Conservation (phyloP, 2,888 invertebrate genomes). For the Dryocosmus kuriphilus region DNA sequence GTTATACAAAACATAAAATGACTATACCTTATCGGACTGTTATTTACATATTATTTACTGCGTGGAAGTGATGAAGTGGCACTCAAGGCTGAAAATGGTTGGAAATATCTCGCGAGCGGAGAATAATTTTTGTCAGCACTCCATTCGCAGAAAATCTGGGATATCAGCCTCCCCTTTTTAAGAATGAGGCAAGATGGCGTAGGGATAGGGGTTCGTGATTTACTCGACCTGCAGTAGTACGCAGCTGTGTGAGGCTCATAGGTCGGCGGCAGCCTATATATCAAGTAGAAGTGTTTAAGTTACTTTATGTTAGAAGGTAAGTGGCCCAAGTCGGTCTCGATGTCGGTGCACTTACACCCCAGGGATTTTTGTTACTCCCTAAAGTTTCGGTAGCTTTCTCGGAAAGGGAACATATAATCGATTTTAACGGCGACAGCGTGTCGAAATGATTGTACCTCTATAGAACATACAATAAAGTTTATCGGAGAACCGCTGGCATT, state of each 20-base stretch:
- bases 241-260: constrained; percentile 32
- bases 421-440: constrained; percentile 36
- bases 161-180: neutral
- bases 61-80: constrained; percentile 5
- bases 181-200: constrained; percentile 19
- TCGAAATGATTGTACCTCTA: constrained; percentile 31
- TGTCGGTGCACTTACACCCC: constrained; percentile 35
- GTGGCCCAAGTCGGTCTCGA: constrained; percentile 26
- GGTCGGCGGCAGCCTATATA: constrained; percentile 30
- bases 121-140: neutral
- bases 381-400: constrained; percentile 21
- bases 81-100: neutral
- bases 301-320: constrained; percentile 30
- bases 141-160: neutral
- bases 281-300: constrained; percentile 38
- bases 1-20: no score
- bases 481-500: constrained; percentile 34
- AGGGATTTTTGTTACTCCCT: constrained; percentile 38
- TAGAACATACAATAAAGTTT: constrained; percentile 33
- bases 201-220: constrained; percentile 29
- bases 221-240: constrained; percentile 30
- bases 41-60: neutral
- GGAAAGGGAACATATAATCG: constrained; percentile 21
- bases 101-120: neutral
- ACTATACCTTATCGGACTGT: neutral